Evolutionary conservation across 2,113 vertebrate species (phyloP).

Genomic region (Periophthalmus modestus): DNA sequence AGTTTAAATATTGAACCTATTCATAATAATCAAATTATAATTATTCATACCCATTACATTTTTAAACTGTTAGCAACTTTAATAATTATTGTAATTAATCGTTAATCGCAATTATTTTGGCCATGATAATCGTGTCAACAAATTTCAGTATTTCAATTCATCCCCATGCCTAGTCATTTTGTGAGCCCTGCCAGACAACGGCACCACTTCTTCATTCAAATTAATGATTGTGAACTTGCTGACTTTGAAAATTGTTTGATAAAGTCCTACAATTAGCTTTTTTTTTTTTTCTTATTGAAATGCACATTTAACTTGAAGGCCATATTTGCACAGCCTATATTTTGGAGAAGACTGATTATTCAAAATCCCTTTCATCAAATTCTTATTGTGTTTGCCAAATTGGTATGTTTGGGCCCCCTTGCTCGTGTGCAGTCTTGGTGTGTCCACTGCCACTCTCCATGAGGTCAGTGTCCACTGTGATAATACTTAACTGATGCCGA

Average conservation of each 20-base stretch:
- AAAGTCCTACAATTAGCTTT: neutral
- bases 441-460: slow-evolving; percentile 42
- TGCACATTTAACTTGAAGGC: neutral
- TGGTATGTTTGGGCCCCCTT: neutral
- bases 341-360: neutral
- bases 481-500: slow-evolving; percentile 66
- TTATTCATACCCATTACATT: no score
- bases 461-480: slow-evolving; percentile 65
- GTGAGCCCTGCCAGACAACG: neutral
- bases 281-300: neutral
- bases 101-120: no score
- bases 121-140: no score
- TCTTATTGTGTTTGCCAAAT: neutral
- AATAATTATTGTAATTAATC: no score
- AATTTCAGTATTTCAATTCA: no score
- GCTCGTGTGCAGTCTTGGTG: slow-evolving; percentile 28
- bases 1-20: no score
- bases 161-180: neutral
- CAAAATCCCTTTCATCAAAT: neutral
- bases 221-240: neutral
- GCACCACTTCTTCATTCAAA: neutral
- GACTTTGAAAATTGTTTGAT: neutral
- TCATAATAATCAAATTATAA: no score
- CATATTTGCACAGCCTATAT: neutral
- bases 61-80: no score